Evolutionary conservation across 2,888 invertebrate genomes (phyloP).

Genomic region (Ectobius pallidus): DNA sequence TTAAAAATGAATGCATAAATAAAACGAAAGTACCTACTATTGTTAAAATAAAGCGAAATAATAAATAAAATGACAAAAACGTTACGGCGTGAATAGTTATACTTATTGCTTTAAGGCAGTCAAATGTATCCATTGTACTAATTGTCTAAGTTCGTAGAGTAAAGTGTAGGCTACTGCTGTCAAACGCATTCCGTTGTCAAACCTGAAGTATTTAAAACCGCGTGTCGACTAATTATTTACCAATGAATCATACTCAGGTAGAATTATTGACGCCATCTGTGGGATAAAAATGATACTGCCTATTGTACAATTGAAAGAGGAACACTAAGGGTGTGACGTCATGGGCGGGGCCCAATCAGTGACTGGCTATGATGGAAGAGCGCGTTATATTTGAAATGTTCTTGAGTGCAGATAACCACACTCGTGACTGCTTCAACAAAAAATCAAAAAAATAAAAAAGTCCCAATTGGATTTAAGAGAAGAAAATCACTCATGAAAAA

Average conservation of each 20-base stretch:
- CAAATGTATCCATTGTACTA: too few relatives aligned
- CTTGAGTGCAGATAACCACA: constrained; percentile 16
- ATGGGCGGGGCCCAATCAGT: constrained; percentile 12
- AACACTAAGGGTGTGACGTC: constrained; percentile 4
- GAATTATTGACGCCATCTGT: constrained; percentile 30
- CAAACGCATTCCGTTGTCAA: background rate
- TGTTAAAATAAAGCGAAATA: too few relatives aligned
- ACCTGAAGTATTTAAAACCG: constrained; percentile 2
- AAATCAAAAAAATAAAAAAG: background rate
- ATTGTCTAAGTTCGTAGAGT: background rate
- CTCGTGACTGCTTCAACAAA: background rate
- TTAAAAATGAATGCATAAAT: too few relatives aligned
- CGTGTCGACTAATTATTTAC: constrained; percentile 21
- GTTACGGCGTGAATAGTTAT: too few relatives aligned
- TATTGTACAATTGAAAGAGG: constrained; percentile 19
- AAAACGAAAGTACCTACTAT: too few relatives aligned
- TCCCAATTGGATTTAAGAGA: constrained; percentile 6
- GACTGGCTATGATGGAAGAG: constrained; percentile 10
- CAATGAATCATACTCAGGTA: constrained; percentile 3
- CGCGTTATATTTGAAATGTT: constrained; percentile 27
- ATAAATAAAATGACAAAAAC: too few relatives aligned
- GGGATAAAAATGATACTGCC: constrained; percentile 21
- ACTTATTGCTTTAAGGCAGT: too few relatives aligned
- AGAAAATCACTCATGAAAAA: constrained; percentile 14
- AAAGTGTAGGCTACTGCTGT: background rate